Percentiles rank a stretch among this genome's conserved stretches.
These are phyloP conservation scores for Hydropotes inermis DNA, from an alignment of 2,113 vertebrate genomes.

Conservation along the genomic window DNA sequence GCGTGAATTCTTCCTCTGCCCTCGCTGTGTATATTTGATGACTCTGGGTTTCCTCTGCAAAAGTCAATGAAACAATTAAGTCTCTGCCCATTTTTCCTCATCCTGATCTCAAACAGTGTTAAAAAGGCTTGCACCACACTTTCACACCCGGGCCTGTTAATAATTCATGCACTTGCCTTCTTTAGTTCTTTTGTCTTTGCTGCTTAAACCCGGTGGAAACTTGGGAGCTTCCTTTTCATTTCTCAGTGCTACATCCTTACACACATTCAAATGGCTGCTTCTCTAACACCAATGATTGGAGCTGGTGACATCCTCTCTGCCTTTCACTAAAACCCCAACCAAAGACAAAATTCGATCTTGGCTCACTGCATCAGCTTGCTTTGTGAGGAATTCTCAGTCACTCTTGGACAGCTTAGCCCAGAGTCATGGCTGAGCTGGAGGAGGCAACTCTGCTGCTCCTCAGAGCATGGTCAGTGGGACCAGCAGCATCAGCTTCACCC, in stretches of 20 bases:
- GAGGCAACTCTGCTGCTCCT: neutral
- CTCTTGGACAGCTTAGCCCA: neutral
- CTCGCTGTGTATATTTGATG: constrained; percentile 65
- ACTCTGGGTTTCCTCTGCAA: constrained; percentile 62
- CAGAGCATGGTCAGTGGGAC: neutral
- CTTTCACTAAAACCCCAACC: neutral
- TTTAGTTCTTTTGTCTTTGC: constrained; percentile 13
- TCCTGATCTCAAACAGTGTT: constrained; percentile 70
- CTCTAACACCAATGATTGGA: neutral
- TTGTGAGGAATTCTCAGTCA: neutral
- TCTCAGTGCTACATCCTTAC: neutral
- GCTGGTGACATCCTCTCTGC: neutral
- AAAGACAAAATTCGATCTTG: neutral
- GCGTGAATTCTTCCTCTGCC: constrained; percentile 33
- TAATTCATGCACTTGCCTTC: constrained; percentile 64
- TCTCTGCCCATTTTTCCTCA: constrained; percentile 73
- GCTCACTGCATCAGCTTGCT: neutral
- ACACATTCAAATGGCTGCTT: neutral
- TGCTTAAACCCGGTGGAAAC: neutral
- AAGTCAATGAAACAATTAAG: constrained; percentile 79
- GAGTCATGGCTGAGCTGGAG: neutral
- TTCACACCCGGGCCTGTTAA: constrained; percentile 63
- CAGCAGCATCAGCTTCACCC: neutral
- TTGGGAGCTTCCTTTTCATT: neutral
- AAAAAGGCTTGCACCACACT: constrained; percentile 75